Evolutionary conservation across 2,113 vertebrate species (phyloP), one percentile per base, ranked within the genome.

Genomic region (Prochilodus magdalenae): DNA sequence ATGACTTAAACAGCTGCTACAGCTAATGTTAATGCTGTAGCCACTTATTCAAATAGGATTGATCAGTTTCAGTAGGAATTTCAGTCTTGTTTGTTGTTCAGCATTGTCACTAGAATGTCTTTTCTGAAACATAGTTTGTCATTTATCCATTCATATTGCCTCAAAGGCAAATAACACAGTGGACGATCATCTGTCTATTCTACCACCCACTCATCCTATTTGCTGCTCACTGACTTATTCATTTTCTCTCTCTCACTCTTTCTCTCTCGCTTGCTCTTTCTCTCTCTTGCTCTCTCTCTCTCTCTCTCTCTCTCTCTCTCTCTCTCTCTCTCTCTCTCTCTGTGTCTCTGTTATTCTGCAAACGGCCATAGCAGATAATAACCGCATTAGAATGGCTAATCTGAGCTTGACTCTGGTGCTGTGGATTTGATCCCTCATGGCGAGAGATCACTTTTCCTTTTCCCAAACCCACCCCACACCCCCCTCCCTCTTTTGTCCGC

Each of bases 401-500:
- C 78, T 69, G 29, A 67, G 36, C 47, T 81, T 81, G 67, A 81
- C 44, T 86, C 36, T 18, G n/a, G 65, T 59, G 77, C 79, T 80
- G 49, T 66, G 71, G 80, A n/a, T 26, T 79, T 26, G 60, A 53
- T 60, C 36, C 60, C 60, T 63, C 40, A 55, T 69, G 77, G 49
- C 60, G 1, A 75, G 67, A 33, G 24, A 77, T 74, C 59, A n/a
- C 77, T 63, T 63, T 55, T 24, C 20, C 20, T 29, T 75, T n/a
- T 44, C 18, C 14, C 30, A 27, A n/a, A 75, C 29, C 40, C 10
- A 47, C 51, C 49, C 24, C 33, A 29, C 36, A 11, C 24, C 14
- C 66, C 36, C 8, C 29, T 4, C 65, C 5, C 65, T 16, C 66
- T 6, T 24, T 24, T 15, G 66, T 70, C 66, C 36, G 33, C 36